These are phyloP conservation scores for Cercopithecus hamlyni DNA, from an alignment of 2,797 vertebrate genomes.

Conservation along the genomic window DNA sequence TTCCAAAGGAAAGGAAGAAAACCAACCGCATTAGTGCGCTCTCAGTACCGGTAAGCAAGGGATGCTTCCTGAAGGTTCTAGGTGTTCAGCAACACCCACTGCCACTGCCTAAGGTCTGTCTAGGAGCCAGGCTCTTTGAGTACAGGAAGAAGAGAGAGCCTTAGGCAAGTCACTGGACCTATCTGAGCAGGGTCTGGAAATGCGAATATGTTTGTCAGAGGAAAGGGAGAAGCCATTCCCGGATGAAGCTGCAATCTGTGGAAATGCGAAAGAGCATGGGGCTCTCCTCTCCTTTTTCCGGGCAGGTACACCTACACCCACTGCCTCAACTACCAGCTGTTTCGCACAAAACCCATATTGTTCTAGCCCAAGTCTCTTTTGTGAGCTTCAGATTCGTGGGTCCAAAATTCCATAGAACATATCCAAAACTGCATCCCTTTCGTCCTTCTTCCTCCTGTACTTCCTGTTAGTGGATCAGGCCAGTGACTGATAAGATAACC, in stretches of 20 bases:
- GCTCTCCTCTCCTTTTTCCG: not conserved
- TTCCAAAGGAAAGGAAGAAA: slow-evolving; percentile 63
- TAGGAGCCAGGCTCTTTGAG: not conserved
- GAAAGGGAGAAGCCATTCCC: not conserved
- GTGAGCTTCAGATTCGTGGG: not conserved
- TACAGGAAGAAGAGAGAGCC: not conserved
- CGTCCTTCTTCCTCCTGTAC: not conserved
- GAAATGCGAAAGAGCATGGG: fast-evolving
- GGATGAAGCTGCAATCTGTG: not conserved
- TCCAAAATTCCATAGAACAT: not conserved
- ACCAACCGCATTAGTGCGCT: fast-evolving
- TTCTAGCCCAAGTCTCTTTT: not conserved
- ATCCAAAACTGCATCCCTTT: no score
- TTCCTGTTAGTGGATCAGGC: not conserved
- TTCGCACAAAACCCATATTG: not conserved
- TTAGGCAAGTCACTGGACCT: not conserved
- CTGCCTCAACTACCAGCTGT: not conserved
- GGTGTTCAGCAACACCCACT: not conserved
- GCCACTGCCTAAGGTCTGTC: not conserved
- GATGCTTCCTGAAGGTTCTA: not conserved
- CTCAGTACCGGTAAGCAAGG: slow-evolving; percentile 48
- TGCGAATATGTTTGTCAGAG: not conserved
- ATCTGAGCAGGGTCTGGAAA: not conserved
- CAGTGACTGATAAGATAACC: not conserved
- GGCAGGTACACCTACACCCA: not conserved